Evolutionary conservation across 2,113 vertebrate genomes (phyloP).

Genomic region (Pterocles gutturalis): DNA sequence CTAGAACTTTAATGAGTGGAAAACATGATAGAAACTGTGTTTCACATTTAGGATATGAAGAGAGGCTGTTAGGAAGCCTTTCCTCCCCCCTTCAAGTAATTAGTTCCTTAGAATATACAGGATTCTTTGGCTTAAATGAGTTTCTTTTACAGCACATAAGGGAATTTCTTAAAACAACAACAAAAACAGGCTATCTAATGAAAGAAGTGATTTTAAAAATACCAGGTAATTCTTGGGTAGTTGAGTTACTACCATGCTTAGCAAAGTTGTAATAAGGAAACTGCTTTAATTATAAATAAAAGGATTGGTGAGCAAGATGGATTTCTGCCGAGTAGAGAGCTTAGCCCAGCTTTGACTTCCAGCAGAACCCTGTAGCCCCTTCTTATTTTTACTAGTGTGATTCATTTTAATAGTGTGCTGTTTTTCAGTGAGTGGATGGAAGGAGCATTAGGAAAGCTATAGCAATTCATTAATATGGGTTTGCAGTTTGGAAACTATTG

Average conservation of each 20-base stretch:
- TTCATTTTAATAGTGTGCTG: background rate
- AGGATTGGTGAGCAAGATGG: background rate
- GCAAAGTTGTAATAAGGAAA: background rate
- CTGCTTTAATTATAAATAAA: constrained; percentile 4
- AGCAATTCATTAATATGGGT: background rate
- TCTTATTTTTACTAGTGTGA: background rate
- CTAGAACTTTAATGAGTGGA: constrained; percentile 21
- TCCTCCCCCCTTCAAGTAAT: background rate
- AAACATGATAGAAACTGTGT: constrained; percentile 3
- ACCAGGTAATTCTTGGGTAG: background rate
- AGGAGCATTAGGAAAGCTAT: background rate
- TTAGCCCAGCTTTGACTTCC: background rate
- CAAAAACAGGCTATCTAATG: background rate
- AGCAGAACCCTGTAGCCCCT: background rate
- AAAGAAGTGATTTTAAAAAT: constrained; percentile 17
- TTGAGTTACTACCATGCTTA: background rate
- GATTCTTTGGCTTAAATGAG: background rate
- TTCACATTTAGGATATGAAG: background rate
- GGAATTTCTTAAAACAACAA: constrained; percentile 15
- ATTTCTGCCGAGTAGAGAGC: background rate
- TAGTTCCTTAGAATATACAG: constrained; percentile 1
- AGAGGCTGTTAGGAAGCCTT: background rate
- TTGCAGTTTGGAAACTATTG: background rate
- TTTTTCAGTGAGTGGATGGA: background rate
- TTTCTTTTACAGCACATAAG: background rate